A percentile compares a stretch with the other conserved stretches of the same genome.
These are phyloP conservation scores for Gnatocerus cornutus DNA, from an alignment of 2,888 invertebrate species.

Conservation along the genomic window DNA sequence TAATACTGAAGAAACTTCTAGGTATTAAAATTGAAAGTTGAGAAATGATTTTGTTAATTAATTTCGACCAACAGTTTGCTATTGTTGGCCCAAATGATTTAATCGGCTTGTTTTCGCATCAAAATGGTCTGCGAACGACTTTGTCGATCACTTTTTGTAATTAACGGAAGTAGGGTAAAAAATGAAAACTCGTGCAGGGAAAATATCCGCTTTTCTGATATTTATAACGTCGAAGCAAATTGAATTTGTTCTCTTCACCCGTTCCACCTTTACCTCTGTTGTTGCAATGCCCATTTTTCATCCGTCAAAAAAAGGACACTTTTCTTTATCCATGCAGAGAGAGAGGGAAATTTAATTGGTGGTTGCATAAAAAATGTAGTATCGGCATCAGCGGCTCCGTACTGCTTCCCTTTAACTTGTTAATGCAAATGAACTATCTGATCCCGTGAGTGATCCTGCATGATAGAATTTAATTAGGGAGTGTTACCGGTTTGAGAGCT, in stretches of 20 bases:
- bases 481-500: constrained; percentile 54
- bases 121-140: constrained; percentile 28
- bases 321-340: constrained; percentile 9
- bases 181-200: constrained; percentile 14
- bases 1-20: constrained; percentile 35
- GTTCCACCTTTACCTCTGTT: constrained; percentile 13
- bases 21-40: constrained; percentile 44
- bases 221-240: constrained; percentile 30
- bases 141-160: constrained; percentile 36
- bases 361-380: background rate
- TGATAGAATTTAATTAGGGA: constrained; percentile 56
- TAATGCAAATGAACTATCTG: constrained; percentile 58
- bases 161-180: constrained; percentile 27
- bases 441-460: constrained; percentile 57
- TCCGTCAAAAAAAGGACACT: constrained; percentile 30
- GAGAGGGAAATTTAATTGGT: too few species aligned
- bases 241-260: constrained; percentile 30
- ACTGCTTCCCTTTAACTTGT: constrained; percentile 53
- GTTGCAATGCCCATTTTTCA: constrained; percentile 32
- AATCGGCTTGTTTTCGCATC: constrained; percentile 36
- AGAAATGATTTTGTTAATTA: constrained; percentile 42
- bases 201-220: constrained; percentile 21
- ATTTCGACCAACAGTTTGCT: constrained; percentile 36
- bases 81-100: constrained; percentile 30
- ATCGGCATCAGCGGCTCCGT: constrained; percentile 15